Evolutionary conservation across 2,113 vertebrate species (phyloP).

Genomic region (Bubalus kerabau): DNA sequence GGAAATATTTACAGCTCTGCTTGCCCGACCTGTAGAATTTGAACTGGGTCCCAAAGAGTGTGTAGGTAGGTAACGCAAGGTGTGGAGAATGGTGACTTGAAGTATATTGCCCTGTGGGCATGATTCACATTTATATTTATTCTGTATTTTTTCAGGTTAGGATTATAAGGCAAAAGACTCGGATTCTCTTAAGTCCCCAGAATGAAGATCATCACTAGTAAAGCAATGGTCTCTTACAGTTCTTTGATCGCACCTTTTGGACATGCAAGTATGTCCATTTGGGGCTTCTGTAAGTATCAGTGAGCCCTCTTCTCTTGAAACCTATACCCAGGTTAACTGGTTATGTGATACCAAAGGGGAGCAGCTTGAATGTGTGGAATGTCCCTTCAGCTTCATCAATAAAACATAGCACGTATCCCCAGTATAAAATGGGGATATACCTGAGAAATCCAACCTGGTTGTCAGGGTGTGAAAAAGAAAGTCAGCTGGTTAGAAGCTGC

Average conservation of each 20-base stretch:
- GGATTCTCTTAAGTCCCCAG: neutral
- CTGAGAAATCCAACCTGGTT: neutral
- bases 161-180: neutral
- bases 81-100: neutral
- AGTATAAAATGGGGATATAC: no score
- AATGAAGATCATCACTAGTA: neutral
- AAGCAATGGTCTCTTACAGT: neutral
- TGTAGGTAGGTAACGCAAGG: constrained; percentile 33
- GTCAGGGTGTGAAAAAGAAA: neutral
- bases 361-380: neutral
- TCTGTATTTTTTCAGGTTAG: neutral
- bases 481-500: neutral
- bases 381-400: neutral
- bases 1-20: constrained; percentile 50
- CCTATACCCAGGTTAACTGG: neutral
- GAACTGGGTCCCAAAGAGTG: neutral
- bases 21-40: neutral
- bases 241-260: neutral
- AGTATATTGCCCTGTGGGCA: neutral
- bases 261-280: neutral
- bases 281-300: neutral
- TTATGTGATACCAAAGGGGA: neutral
- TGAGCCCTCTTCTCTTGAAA: neutral
- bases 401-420: neutral
- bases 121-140: neutral